Conservation (phyloP, 2,113 vertebrate genomes). For the Ondatra zibethicus region DNA sequence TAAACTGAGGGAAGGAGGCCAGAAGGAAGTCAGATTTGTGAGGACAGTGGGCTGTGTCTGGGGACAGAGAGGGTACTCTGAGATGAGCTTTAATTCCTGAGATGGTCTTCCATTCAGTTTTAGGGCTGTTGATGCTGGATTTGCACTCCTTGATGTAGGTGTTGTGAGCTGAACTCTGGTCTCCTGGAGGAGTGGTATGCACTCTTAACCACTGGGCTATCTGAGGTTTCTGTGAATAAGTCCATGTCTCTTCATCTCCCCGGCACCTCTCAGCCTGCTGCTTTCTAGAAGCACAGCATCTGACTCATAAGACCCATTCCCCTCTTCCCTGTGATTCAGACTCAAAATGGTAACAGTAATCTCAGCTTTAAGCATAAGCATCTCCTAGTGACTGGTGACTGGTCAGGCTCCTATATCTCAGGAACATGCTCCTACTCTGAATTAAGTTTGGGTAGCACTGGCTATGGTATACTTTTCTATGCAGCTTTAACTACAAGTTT, state of each 20-base stretch:
- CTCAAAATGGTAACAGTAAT: constrained; percentile 21
- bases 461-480: background rate
- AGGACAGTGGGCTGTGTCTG: background rate
- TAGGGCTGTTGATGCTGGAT: background rate
- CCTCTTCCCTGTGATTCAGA: constrained; percentile 7
- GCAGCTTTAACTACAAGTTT: constrained; percentile 47
- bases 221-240: constrained; percentile 5
- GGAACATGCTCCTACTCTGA: background rate
- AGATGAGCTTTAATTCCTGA: background rate
- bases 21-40: background rate
- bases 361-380: background rate
- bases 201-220: background rate
- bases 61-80: background rate
- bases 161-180: background rate
- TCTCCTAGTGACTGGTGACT: background rate
- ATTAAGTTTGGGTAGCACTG: background rate
- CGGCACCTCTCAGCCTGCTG: constrained; percentile 18
- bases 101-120: background rate
- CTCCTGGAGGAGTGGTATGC: background rate
- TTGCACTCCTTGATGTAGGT: background rate
- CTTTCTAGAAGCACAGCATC: background rate
- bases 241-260: background rate
- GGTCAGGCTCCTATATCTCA: background rate
- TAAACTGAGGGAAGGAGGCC: background rate
- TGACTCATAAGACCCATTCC: constrained; percentile 7